Evolutionary conservation across 2,888 invertebrate species (phyloP), one percentile per base, ranked within the genome.

Genomic region (Synanthedon formicaeformis): DNA sequence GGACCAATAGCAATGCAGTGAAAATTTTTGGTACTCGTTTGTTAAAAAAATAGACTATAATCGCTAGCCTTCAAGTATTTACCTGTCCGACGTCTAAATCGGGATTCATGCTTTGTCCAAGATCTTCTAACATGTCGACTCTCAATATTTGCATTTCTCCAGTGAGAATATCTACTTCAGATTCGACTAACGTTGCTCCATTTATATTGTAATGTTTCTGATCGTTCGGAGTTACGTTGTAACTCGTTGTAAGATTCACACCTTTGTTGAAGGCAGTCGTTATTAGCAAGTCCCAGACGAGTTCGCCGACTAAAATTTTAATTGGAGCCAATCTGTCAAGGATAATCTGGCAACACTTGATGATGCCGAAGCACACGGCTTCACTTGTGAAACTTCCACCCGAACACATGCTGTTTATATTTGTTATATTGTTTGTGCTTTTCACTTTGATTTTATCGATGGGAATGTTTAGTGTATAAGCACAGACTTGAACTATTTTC

Each of bases 131-230:
- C 51, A 94, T 66, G 66, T 94, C 93, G 0, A 92, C 91, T 55
- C 93, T 86, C 2, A 74, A 69, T 3, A 92, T 71, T 60, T 91
- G 78, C 62, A 89, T 89, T 65, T 93, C 91, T n/a, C 95, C 95
- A 0, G 94, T 95, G n/a, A 95, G 73, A 5, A 93, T 76, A 69
- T 95, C 93, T 0, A 94, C 70, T 73, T 94, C 93, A 0, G 94
- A 89, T 78, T 95, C 94, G 3, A 89, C 75, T 8, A 90, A 81
- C n/a, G 89, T 76, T 0, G 89, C 76, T 4, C 91, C 91, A 63
- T 89, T 91, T 52, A 92, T 83, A 11, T 77, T 66, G 61, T 93
- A 93, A 0, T 69, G 55, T 13, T 84, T 75, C 52, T 89, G 75
- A 52, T 69, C 67, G 4, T 66, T 50, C 0, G 75, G 67, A 55